phyloP scores from a whole-genome alignment of 2,113 vertebrate genomes.

The Atractosteus spatula region DNA sequence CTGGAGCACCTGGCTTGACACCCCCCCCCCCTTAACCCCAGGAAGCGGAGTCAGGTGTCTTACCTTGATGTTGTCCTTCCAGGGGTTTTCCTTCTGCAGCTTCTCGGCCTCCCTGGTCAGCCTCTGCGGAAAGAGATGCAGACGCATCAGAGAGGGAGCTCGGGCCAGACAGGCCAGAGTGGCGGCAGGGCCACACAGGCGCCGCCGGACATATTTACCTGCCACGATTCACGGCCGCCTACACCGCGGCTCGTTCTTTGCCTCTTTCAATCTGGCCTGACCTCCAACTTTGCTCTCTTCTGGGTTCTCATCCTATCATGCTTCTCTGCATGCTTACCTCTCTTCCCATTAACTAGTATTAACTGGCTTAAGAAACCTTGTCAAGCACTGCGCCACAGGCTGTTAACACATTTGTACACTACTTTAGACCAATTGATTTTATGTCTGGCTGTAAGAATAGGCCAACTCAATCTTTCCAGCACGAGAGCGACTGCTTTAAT shows the following conservation, averaged over 20 bases:
- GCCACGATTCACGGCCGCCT: too few species aligned
- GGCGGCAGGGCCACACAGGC: too few species aligned
- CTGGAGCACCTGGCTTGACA: too few species aligned
- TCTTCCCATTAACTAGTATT: background rate
- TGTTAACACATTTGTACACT: slow-evolving; percentile 31
- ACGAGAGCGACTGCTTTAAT: slow-evolving; percentile 23
- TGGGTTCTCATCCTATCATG: too few species aligned
- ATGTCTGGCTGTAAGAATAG: slow-evolving; percentile 25
- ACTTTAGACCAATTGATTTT: slow-evolving; percentile 30
- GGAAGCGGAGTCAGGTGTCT: slow-evolving; percentile 39
- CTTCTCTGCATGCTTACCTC: too few species aligned
- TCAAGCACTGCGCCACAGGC: slow-evolving; percentile 15
- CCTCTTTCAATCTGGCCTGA: too few species aligned
- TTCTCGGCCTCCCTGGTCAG: slow-evolving; percentile 84
- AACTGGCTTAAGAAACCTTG: slow-evolving; percentile 9
- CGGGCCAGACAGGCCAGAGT: too few species aligned
- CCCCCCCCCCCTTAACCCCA: too few species aligned
- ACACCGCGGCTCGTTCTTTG: too few species aligned
- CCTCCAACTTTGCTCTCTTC: too few species aligned
- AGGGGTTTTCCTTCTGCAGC: slow-evolving; percentile 88
- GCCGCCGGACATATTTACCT: too few species aligned
- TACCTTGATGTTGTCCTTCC: slow-evolving; percentile 95
- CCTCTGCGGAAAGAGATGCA: slow-evolving; percentile 66
- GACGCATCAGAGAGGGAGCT: too few species aligned
- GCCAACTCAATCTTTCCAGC: slow-evolving; percentile 27